A percentile compares a stretch with the other conserved stretches of the same genome.
Evolutionary conservation across 2,888 invertebrate genomes (phyloP).

Genomic region (Dasypogon diadema): DNA sequence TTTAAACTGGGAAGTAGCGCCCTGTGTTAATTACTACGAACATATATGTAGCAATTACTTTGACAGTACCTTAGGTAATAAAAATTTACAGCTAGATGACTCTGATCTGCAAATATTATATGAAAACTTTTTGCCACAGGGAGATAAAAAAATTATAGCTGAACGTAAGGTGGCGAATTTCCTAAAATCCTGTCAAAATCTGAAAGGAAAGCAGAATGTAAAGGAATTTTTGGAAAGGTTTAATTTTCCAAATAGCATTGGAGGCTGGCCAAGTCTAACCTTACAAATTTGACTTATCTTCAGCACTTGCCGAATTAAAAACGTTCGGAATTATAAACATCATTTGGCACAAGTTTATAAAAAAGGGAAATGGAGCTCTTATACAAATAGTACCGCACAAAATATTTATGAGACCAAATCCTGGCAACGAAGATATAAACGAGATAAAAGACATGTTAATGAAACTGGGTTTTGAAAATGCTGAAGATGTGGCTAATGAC

Average conservation of each 20-base stretch:
- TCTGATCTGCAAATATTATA: neutral
- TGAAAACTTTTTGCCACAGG: neutral
- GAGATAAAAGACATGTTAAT: neutral
- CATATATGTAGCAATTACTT: neutral
- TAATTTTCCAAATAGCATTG: slow-evolving; percentile 10
- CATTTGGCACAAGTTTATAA: no score
- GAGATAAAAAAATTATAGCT: neutral
- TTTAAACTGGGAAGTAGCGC: neutral
- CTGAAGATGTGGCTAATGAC: neutral
- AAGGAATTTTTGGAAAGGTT: neutral
- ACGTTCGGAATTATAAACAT: neutral
- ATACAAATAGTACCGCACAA: no score
- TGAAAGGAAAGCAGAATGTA: neutral
- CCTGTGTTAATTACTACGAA: slow-evolving; percentile 1
- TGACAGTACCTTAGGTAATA: neutral
- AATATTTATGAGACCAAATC: no score
- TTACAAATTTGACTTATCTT: slow-evolving; percentile 5
- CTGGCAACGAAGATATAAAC: no score
- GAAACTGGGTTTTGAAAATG: neutral
- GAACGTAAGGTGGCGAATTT: neutral
- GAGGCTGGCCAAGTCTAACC: neutral
- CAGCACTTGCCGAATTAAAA: neutral
- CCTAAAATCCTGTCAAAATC: neutral
- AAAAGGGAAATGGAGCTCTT: no score
- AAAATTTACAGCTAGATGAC: neutral